Evolutionary conservation across 2,888 invertebrate species (phyloP), one percentile per base, ranked within the genome.

Genomic region (Allacma fusca): DNA sequence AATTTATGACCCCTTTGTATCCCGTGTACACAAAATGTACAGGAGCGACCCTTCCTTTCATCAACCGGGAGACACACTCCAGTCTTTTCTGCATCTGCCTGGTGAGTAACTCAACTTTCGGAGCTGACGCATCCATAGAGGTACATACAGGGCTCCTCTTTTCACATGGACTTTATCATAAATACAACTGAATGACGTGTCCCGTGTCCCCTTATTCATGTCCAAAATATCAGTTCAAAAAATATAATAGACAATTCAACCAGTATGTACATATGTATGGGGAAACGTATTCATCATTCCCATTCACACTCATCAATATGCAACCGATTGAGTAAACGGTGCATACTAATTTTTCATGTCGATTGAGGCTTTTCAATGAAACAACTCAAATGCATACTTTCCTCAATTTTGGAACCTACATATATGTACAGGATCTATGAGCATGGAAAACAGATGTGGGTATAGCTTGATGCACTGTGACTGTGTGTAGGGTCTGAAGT

Each of bases 141-240:
- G 16, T 50, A 50, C n/a, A 50, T 16, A 50, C 5, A 4, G 34
- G 34, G 9, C 9, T 9, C 19, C 19, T 50, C 19, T 4, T 50
- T 50, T 50, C 50, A 50, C 19, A 5, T 50, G 50, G 50, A 50
- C 50, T 50, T 50, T 50, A 50, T 50, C 7, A 50, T 50, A 50
- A 50, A 50, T 50, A 50, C 40, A 68, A 68, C 26, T 19, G 79
- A 75, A 79, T 79, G 77, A 79, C 79, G 79, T 79, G 79, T 79
- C 79, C 65, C 44, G 57, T 64, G 19, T 69, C 24, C 67, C 43
- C 34, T 65, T 65, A 24, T 23, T 23, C 62, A 4, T 29, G 24
- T 26, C 28, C 26, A 65, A 26, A 29, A 65, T 65, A 28, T 28
- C 65, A 65, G 29, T 28, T 65, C 19, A 28, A 19, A 19, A 65